Base-by-base conservation (phyloP, 2,888 invertebrate species). In the Adela reaumurella region DNA sequence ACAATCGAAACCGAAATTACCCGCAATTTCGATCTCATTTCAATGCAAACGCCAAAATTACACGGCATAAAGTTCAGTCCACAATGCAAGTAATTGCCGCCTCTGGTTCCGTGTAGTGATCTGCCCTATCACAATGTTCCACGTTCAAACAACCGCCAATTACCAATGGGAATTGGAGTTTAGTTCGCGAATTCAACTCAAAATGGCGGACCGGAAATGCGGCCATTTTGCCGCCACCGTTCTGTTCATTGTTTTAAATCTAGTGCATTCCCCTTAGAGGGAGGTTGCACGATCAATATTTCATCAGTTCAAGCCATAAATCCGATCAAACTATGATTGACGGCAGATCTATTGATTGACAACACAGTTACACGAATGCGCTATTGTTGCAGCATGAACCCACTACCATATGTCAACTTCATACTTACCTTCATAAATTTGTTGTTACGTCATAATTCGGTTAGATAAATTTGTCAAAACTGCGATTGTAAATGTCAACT, bases 161-260 rank as follows among this genome's bases (percentile, higher is more conserved):
- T 51, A 51, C 51, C 48, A 50, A 48, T 51, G 46, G 48, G 43
- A 50, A 48, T 51, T 43, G 48, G 43, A 18, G 46, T 47, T 8
- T 35, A 35, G 35, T 14, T 35, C 35, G 35, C 35, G 35, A 35
- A 35, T 35, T 42, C 17, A 45, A 41, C 44, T 49, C 49, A 50
- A 53, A 47, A 50, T 50, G 50, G 54, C 52, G 43, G 45, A 46
- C 51, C 53, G 54, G 54, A 54, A 53, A 49, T 49, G 51, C 35
- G 45, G 50, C 54, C 54, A 53, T 54, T 46, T 53, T 54, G 49
- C 35, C 35, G 35, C 35, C 35, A 14, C 8, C 11, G 6, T 35
- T 8, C 35, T 35, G 35, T 14, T 8, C 14, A 14, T 35, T n/a
- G n/a, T n/a, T 24, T 8, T 24, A 24, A 24, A 24, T 24, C 4